Conservation (phyloP, 2,888 invertebrate species). For the Melinaea marsaeus region DNA sequence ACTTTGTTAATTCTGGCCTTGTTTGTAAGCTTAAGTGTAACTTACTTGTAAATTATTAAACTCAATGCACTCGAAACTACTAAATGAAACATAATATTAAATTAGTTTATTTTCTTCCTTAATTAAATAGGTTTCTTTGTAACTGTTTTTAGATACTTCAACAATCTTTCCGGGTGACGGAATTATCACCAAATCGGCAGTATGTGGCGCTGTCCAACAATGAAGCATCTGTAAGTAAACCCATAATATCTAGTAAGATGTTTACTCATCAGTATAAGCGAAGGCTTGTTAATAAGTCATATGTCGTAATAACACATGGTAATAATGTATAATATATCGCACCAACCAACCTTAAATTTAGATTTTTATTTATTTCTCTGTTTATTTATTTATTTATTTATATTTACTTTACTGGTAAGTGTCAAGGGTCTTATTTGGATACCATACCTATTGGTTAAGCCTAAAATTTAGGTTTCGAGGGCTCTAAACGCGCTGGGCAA, state of each 20-base stretch:
- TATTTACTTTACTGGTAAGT: too few species aligned
- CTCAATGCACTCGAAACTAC: constrained; percentile 2
- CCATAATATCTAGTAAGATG: background rate
- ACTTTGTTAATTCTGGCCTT: constrained; percentile 14
- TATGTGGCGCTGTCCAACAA: constrained; percentile 54
- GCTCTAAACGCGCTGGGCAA: too few species aligned
- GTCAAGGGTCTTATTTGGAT: too few species aligned
- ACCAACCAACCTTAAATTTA: too few species aligned
- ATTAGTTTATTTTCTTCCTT: background rate
- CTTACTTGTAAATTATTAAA: constrained; percentile 19
- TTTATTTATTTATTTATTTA: too few species aligned
- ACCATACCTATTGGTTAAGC: too few species aligned
- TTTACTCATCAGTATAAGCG: background rate
- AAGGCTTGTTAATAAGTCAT: too few species aligned
- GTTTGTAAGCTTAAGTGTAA: constrained; percentile 19
- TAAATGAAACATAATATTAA: background rate
- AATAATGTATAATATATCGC: too few species aligned
- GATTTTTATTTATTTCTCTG: too few species aligned
- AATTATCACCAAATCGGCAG: constrained; percentile 50
- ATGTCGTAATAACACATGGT: too few species aligned
- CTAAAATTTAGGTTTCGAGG: too few species aligned
- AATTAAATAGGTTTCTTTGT: constrained; percentile 3
- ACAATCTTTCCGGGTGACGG: constrained; percentile 52
- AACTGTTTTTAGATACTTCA: constrained; percentile 54
- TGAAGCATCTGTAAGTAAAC: constrained; percentile 53